These are phyloP conservation scores for Nezara viridula DNA, from an alignment of 2,888 invertebrate genomes.

Conservation along the genomic window DNA sequence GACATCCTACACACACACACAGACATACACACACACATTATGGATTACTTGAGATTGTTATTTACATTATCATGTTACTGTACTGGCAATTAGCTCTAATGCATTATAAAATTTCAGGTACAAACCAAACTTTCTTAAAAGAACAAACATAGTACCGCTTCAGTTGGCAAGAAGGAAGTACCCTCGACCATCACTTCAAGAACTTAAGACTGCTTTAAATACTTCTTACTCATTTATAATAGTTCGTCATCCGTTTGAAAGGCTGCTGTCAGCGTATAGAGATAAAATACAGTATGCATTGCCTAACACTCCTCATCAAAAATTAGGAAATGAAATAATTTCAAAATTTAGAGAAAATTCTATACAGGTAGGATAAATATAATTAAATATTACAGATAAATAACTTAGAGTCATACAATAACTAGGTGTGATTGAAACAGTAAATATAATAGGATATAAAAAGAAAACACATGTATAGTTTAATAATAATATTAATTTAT, in stretches of 20 bases:
- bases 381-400: not conserved
- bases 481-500: not conserved
- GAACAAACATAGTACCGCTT: conserved; percentile 83
- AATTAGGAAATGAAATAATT: conserved; percentile 83
- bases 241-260: conserved; percentile 85
- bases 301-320: conserved; percentile 86
- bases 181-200: conserved; percentile 80
- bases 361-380: conserved; percentile 56
- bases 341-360: conserved; percentile 75
- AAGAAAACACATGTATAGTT: not conserved
- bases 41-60: not conserved
- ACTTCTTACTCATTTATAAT: conserved; percentile 86
- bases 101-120: conserved; percentile 71
- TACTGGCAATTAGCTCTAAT: not conserved
- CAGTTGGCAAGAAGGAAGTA: conserved; percentile 84
- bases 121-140: conserved; percentile 81
- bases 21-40: too few species aligned
- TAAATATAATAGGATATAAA: not conserved
- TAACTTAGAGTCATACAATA: not conserved
- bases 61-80: not conserved
- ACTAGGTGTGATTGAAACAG: not conserved
- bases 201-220: conserved; percentile 80
- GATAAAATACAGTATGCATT: conserved; percentile 88
- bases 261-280: conserved; percentile 84
- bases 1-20: too few species aligned